A percentile compares a stretch with the other conserved stretches of the same genome.
Evolutionary conservation across 1,140 invertebrate species (phyloP).

Genomic region (Eumeta japonica): DNA sequence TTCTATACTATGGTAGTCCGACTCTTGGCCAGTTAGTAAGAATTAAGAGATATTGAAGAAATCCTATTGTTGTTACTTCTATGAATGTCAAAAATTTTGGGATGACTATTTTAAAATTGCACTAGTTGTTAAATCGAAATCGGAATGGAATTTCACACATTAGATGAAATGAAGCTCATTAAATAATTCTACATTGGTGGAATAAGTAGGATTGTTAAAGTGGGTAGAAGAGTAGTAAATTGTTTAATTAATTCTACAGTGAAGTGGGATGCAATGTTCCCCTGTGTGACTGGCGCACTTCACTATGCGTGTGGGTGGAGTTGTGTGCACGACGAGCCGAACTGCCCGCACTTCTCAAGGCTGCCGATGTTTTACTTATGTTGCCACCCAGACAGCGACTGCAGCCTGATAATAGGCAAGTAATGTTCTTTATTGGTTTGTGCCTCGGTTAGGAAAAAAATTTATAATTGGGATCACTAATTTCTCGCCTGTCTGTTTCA

Average conservation of each 20-base stretch:
- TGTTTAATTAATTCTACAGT: constrained; percentile 18
- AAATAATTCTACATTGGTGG: background rate
- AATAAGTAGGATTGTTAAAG: background rate
- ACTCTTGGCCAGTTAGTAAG: too few species aligned
- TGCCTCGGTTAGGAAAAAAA: background rate
- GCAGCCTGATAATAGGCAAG: constrained; percentile 38
- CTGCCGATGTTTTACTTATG: constrained; percentile 48
- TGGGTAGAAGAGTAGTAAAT: background rate
- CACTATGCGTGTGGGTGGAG: constrained; percentile 52
- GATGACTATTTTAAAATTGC: too few species aligned
- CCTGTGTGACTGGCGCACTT: constrained; percentile 50
- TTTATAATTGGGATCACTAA: background rate
- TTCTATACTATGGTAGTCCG: too few species aligned
- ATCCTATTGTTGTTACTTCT: constrained; percentile 8
- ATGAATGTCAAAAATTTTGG: constrained; percentile 2
- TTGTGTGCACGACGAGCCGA: constrained; percentile 47
- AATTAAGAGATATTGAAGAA: too few species aligned
- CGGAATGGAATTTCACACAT: too few species aligned
- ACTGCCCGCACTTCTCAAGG: constrained; percentile 47
- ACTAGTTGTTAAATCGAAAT: too few species aligned
- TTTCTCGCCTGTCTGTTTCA: background rate
- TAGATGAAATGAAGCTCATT: background rate
- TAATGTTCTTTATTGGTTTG: constrained; percentile 2
- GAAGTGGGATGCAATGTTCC: constrained; percentile 52
- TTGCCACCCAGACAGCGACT: constrained; percentile 42